Percentiles rank a stretch among this genome's conserved stretches.
These are phyloP conservation scores for Vicugna pacos DNA, from an alignment of 2,113 vertebrate genomes.

Conservation along the genomic window DNA sequence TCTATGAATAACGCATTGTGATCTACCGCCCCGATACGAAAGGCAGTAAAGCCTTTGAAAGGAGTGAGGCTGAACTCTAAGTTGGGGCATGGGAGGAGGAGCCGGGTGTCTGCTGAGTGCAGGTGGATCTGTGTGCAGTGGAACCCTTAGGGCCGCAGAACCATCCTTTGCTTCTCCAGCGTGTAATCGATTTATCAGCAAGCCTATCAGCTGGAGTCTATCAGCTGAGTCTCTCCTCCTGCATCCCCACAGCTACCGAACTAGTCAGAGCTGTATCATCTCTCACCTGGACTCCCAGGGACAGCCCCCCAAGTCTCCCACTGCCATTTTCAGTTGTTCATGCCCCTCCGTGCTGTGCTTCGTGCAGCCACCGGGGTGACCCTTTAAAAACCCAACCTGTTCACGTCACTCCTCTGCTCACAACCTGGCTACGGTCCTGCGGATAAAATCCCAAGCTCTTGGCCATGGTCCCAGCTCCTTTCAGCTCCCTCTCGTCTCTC, in stretches of 20 bases:
- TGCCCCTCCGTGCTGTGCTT: too few relatives aligned
- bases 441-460: background rate
- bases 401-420: background rate
- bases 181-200: background rate
- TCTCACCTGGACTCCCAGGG: background rate
- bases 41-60: too few relatives aligned
- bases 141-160: background rate
- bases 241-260: background rate
- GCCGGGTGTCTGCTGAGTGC: background rate
- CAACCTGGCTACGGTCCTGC: background rate
- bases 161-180: background rate
- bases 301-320: fast-evolving
- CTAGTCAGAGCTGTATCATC: background rate
- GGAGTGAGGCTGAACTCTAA: background rate
- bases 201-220: background rate
- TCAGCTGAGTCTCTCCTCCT: background rate
- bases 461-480: background rate
- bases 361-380: background rate
- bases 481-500: too few relatives aligned
- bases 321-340: fast-evolving
- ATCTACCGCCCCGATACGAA: background rate
- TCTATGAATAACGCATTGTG: background rate
- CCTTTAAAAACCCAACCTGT: background rate
- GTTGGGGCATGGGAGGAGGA: background rate
- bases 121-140: fast-evolving